Evolutionary conservation across 2,797 vertebrate species (phyloP).

Genomic region (Pelodytes ibericus): DNA sequence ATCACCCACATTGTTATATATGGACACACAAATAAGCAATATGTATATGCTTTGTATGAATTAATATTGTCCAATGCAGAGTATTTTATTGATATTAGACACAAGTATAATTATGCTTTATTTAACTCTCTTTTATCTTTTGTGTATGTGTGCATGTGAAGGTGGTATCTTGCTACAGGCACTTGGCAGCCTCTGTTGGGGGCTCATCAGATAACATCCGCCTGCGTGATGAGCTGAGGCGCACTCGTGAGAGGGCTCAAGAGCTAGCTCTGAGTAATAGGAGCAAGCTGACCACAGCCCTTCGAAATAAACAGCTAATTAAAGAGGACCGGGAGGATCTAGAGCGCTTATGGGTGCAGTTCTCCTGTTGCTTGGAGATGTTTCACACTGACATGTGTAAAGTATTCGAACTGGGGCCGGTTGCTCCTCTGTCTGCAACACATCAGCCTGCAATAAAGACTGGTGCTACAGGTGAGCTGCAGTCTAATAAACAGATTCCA

Average conservation of each 20-base stretch:
- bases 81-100: too few relatives aligned
- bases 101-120: too few relatives aligned
- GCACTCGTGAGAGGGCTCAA: slow-evolving; percentile 75
- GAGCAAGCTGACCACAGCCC: slow-evolving; percentile 69
- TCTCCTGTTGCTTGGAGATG: slow-evolving; percentile 80
- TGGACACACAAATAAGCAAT: too few relatives aligned
- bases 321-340: slow-evolving; percentile 70
- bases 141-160: slow-evolving; percentile 51
- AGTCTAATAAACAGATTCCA: not conserved
- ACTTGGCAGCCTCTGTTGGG: slow-evolving; percentile 76
- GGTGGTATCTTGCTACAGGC: slow-evolving; percentile 81
- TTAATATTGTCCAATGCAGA: too few relatives aligned
- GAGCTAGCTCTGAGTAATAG: slow-evolving; percentile 65
- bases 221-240: slow-evolving; percentile 74
- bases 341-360: slow-evolving; percentile 81
- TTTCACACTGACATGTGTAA: slow-evolving; percentile 81
- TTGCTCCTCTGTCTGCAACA: slow-evolving; percentile 66
- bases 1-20: too few relatives aligned
- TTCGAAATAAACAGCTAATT: slow-evolving; percentile 73
- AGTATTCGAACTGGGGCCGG: slow-evolving; percentile 70
- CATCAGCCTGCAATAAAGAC: slow-evolving; percentile 70
- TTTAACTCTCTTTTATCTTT: not conserved
- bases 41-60: too few relatives aligned
- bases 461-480: slow-evolving; percentile 76
- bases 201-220: slow-evolving; percentile 72